A percentile compares a stretch with the other conserved stretches of the same genome.
Conservation (phyloP, 2,113 vertebrate genomes). For the Phylloscopus trochiloides region DNA sequence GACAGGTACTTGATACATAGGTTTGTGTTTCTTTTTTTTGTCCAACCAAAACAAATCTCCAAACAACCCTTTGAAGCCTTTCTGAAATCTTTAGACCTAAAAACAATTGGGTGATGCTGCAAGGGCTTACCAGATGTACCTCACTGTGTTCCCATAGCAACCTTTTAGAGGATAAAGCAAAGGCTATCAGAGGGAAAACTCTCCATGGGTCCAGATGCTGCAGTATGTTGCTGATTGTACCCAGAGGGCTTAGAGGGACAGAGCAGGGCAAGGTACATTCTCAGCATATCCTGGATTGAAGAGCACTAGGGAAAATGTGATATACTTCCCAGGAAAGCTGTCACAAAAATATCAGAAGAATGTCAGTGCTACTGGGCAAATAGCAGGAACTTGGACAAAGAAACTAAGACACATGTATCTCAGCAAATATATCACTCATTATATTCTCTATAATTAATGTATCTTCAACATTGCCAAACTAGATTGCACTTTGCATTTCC, state of each 20-base stretch:
- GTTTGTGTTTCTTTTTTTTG: neutral
- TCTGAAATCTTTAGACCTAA: neutral
- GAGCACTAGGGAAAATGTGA: neutral
- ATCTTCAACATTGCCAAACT: neutral
- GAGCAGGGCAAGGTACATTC: neutral
- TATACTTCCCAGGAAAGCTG: neutral
- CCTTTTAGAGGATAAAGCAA: neutral
- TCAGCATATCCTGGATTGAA: neutral
- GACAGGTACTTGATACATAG: neutral
- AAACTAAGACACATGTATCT: neutral
- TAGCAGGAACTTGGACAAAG: neutral
- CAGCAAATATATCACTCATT: neutral
- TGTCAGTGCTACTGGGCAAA: neutral
- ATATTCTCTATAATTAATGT: neutral
- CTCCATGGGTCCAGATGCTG: neutral
- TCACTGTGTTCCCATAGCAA: conserved; percentile 20
- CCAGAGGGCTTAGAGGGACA: neutral
- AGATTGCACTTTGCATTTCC: neutral
- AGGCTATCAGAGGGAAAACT: neutral
- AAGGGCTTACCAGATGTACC: neutral
- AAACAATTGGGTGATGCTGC: neutral
- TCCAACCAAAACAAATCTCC: neutral
- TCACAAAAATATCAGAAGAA: neutral
- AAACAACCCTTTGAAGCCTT: neutral
- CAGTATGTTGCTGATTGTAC: neutral